These are phyloP conservation scores for Pseudochaenichthys georgianus DNA, from an alignment of 2,797 vertebrate species.

Conservation along the genomic window DNA sequence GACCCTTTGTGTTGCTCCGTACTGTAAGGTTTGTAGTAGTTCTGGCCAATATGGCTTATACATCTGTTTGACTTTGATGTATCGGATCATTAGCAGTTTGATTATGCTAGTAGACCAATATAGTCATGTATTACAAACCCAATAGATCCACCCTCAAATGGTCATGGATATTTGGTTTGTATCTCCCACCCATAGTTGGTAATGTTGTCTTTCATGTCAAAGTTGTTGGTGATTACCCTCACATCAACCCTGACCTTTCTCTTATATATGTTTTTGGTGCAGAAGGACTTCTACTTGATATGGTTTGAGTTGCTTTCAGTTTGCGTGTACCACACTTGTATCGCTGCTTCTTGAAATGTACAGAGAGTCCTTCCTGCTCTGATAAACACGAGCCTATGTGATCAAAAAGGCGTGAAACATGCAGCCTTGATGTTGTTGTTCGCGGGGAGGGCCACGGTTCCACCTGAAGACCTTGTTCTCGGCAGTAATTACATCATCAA, in stretches of 20 bases:
- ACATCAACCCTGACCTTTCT: no score
- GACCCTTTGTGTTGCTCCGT: no score
- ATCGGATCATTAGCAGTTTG: no score
- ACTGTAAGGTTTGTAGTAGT: no score
- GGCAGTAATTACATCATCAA: slow-evolving; percentile 10
- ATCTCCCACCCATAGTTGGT: no score
- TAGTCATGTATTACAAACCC: no score
- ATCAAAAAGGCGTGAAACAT: not conserved
- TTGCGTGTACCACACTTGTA: not conserved
- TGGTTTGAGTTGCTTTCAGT: not conserved
- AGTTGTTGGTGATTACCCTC: not conserved
- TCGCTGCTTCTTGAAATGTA: not conserved
- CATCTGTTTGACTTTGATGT: no score
- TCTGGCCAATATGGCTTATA: no score
- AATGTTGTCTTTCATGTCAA: no score
- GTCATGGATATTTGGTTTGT: no score
- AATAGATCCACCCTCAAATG: no score
- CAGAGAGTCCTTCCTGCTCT: not conserved
- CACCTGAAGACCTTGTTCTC: not conserved
- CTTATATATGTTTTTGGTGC: not conserved
- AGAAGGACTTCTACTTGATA: not conserved
- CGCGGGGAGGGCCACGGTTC: not conserved
- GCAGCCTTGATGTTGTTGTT: slow-evolving; percentile 13
- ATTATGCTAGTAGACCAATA: no score
- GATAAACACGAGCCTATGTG: not conserved